Conservation (phyloP, 2,797 vertebrate species). For the Helarctos malayanus region DNA sequence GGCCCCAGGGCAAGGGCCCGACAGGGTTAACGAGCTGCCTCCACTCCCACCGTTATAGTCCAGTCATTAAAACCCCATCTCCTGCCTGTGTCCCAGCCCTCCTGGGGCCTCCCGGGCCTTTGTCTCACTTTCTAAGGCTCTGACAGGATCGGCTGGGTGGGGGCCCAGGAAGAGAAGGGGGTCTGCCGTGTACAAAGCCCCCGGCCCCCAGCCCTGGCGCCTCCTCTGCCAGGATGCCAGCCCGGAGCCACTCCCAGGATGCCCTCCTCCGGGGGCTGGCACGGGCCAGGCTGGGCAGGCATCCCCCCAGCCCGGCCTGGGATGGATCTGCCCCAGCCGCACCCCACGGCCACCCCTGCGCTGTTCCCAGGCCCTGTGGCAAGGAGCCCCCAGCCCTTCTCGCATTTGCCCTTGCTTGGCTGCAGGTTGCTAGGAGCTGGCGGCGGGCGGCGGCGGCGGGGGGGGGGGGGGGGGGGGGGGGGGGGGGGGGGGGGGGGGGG, state of each 20-base stretch:
- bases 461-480: not conserved
- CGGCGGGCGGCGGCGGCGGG: not conserved
- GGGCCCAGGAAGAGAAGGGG: conserved; percentile 76
- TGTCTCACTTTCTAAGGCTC: conserved; percentile 82
- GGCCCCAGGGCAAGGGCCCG: not conserved
- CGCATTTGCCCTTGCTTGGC: conserved; percentile 53
- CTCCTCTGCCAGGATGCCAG: conserved; percentile 67
- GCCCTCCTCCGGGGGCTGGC: conserved; percentile 32
- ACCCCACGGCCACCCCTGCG: conserved; percentile 69
- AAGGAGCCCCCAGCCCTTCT: conserved; percentile 22
- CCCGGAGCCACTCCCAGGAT: conserved; percentile 60
- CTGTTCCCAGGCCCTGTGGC: conserved; percentile 67
- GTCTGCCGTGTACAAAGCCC: not conserved
- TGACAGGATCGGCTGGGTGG: conserved; percentile 70
- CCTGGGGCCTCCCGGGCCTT: conserved; percentile 73
- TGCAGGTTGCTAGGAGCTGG: conserved; percentile 79
- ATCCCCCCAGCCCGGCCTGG: not conserved
- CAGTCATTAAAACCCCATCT: conserved; percentile 81
- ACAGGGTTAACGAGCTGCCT: conserved; percentile 73
- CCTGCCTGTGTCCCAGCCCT: conserved; percentile 69
- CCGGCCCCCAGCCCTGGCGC: not conserved
- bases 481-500: not conserved
- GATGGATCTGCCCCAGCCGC: conserved; percentile 17
- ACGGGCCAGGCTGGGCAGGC: conserved; percentile 20
- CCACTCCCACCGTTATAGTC: not conserved